Evolutionary conservation across 2,797 vertebrate genomes (phyloP).

Genomic region (Acridotheres tristis): DNA sequence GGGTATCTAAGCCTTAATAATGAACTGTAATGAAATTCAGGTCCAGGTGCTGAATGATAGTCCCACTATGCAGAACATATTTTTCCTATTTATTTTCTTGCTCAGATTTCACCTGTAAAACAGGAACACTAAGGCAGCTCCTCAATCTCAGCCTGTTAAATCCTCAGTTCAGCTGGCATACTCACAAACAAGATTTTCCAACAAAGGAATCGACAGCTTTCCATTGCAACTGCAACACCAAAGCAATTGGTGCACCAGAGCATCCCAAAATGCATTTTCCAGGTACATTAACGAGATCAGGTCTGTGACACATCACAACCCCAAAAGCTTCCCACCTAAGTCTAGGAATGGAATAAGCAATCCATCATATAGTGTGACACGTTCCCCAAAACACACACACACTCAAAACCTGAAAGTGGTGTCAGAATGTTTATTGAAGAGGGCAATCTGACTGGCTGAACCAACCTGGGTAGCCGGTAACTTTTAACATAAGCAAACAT

Average conservation of each 20-base stretch:
- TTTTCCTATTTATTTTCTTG: background rate
- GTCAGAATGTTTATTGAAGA: slow-evolving; percentile 65
- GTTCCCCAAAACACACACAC: slow-evolving; percentile 47
- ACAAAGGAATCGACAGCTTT: background rate
- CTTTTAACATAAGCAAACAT: slow-evolving; percentile 63
- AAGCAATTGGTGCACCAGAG: background rate
- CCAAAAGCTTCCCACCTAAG: slow-evolving; percentile 43
- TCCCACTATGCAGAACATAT: background rate
- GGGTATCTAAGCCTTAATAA: background rate
- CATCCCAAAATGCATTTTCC: background rate
- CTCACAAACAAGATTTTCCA: background rate
- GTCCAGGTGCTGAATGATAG: background rate
- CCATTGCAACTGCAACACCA: background rate
- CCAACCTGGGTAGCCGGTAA: slow-evolving; percentile 25
- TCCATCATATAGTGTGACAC: background rate
- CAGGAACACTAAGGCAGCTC: background rate
- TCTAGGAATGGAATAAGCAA: slow-evolving; percentile 41
- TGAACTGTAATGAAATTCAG: background rate
- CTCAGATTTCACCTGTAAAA: slow-evolving; percentile 9
- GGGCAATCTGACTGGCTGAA: slow-evolving; percentile 48
- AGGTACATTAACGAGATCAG: background rate
- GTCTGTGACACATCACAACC: slow-evolving; percentile 32
- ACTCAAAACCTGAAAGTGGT: slow-evolving; percentile 42
- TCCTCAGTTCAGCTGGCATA: background rate
- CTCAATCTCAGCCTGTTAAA: background rate